A percentile compares a stretch with the other conserved stretches of the same genome.
Evolutionary conservation across 2,113 vertebrate genomes (phyloP).

Genomic region (Dromaius novaehollandiae): DNA sequence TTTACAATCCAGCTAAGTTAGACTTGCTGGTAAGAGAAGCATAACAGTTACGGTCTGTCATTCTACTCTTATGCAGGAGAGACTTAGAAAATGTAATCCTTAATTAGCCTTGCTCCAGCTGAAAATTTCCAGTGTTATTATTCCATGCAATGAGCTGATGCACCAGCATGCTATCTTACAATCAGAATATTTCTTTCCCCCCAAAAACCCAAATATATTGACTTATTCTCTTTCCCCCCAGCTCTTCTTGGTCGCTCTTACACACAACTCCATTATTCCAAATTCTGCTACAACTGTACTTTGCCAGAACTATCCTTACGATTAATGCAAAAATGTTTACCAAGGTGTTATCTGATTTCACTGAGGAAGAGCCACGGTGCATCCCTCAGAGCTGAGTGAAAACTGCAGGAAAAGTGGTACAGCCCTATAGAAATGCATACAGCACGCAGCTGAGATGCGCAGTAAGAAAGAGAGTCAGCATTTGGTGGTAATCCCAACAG

Average conservation of each 20-base stretch:
- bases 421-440: background rate
- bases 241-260: background rate
- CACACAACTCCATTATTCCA: background rate
- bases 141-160: background rate
- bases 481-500: background rate
- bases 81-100: constrained; percentile 10
- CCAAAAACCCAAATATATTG: background rate
- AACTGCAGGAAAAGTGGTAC: background rate
- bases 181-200: background rate
- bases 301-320: background rate
- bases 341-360: background rate
- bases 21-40: background rate
- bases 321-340: background rate
- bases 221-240: background rate
- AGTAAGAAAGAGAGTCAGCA: background rate
- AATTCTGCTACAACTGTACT: background rate
- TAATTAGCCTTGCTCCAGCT: constrained; percentile 19
- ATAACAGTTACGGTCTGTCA: background rate
- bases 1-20: background rate
- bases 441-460: background rate
- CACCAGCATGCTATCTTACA: background rate
- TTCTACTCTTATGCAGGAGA: background rate
- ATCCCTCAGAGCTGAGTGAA: background rate
- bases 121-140: constrained; percentile 20
- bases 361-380: background rate